phyloP scores from a whole-genome alignment of 2,113 vertebrate genomes.

The Zapornia atra region DNA sequence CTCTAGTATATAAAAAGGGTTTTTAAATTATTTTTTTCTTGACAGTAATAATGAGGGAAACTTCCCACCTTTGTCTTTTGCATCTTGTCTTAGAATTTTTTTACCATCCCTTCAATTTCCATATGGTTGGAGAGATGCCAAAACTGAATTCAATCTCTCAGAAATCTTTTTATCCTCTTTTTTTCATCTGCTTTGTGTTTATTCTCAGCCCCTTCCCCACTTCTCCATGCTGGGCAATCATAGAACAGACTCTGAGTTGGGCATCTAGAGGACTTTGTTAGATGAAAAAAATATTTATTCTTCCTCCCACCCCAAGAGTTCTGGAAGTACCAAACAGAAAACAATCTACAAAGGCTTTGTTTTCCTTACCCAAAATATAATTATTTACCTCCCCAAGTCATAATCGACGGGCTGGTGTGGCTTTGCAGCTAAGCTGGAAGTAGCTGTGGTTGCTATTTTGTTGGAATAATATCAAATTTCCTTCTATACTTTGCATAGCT shows the following conservation, averaged over 20 bases:
- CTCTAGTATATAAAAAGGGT: background rate
- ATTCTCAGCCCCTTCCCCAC: background rate
- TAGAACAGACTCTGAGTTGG: background rate
- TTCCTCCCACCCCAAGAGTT: background rate
- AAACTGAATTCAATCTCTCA: background rate
- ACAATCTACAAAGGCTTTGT: background rate
- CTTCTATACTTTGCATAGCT: constrained; percentile 74
- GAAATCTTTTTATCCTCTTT: constrained; percentile 50
- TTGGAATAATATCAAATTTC: constrained; percentile 77
- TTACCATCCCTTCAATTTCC: constrained; percentile 50
- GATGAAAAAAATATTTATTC: background rate
- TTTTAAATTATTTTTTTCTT: background rate
- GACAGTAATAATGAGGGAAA: constrained; percentile 1
- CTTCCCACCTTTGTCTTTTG: constrained; percentile 1
- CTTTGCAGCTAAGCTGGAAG: constrained; percentile 61
- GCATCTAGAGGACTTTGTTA: background rate
- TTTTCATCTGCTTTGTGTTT: constrained; percentile 61
- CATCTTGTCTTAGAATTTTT: constrained; percentile 1
- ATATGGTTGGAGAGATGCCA: constrained; percentile 61
- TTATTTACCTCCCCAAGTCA: constrained; percentile 50
- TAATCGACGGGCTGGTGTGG: constrained; percentile 53
- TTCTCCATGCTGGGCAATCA: constrained; percentile 22
- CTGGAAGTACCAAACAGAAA: background rate
- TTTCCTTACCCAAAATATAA: constrained; percentile 2
- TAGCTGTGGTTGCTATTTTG: constrained; percentile 69